Base-by-base conservation (phyloP, 2,113 vertebrate genomes). In the Cololabis saira region DNA sequence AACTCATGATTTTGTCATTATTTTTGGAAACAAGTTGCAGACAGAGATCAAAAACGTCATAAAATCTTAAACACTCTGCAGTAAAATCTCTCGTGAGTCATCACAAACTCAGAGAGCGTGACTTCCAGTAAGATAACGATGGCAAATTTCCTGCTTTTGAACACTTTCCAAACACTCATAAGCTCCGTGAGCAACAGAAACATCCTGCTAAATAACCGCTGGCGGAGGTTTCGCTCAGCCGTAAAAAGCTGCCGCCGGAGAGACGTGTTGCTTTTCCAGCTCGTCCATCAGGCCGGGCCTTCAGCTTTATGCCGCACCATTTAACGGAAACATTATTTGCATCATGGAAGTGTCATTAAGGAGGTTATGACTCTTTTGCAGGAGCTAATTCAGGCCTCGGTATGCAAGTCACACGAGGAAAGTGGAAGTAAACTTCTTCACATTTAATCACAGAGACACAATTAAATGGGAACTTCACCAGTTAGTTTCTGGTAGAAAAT, bases 201-300 rank as follows among this genome's bases (percentile, higher is more conserved):
- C 72, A 24, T 30, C n/a, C n/a, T 53, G 41, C 54, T 41, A n/a
- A 45, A 50, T 21, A 47, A 56, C 33, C 42, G 49, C 18, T 1
- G n/a, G 17, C 44, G 12, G 41, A 47, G 3, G 27, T 27, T 48
- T n/a, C 12, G 21, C 16, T 59, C 14, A 18, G 27, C 47, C 18
- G 17, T 54, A 47, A 75, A 71, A 43, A 7, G 43, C 37, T 22
- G 63, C 37, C 11, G 22, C 21, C 43, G 47, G 30, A 48, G 45
- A 0, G 18, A 63, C 61, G 67, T 49, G 54, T 62, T 50, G 51
- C 15, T 63, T 51, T 71, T 40, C 55, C 49, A 48, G 62, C 59
- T 51, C 17, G 27, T 0, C 37, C 40, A 13, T 66, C 15, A 5
- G 33, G 18, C 22, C 58, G 33, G 16, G 17, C 48, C 15, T 4